These are phyloP conservation scores for Meriones unguiculatus DNA, from an alignment of 2,113 vertebrate species.

Conservation along the genomic window DNA sequence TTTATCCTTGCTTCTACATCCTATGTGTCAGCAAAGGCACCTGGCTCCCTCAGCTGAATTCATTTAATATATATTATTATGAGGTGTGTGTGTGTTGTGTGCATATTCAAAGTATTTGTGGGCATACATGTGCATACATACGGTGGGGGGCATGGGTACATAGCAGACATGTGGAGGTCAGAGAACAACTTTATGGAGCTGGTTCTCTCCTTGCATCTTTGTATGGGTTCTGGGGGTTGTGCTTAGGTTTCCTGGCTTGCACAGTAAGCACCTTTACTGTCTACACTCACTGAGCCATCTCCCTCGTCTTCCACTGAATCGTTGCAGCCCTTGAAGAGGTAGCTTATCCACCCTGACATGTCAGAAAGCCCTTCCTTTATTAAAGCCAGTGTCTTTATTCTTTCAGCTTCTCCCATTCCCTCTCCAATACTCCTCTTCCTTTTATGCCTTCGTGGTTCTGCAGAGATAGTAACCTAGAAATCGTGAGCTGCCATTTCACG, in stretches of 20 bases:
- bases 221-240: not conserved
- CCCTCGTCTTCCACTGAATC: not conserved
- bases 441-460: not conserved
- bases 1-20: not conserved
- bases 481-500: rapidly evolving
- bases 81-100: not conserved
- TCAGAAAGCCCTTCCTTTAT: not conserved
- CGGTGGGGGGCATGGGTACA: not conserved
- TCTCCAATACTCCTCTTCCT: not conserved
- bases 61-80: not conserved
- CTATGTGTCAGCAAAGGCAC: not conserved
- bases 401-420: not conserved
- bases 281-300: too few relatives aligned
- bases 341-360: rapidly evolving
- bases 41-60: not conserved
- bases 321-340: not conserved
- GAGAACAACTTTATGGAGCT: not conserved
- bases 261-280: not conserved
- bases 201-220: too few relatives aligned
- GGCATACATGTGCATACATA: too few relatives aligned
- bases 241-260: not conserved
- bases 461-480: not conserved
- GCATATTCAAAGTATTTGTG: too few relatives aligned
- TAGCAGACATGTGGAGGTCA: not conserved
- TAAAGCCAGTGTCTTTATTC: not conserved